Percentiles rank a stretch among this genome's conserved stretches.
phyloP scores from a whole-genome alignment of 2,888 invertebrate species.

The Drosophila borealis region DNA sequence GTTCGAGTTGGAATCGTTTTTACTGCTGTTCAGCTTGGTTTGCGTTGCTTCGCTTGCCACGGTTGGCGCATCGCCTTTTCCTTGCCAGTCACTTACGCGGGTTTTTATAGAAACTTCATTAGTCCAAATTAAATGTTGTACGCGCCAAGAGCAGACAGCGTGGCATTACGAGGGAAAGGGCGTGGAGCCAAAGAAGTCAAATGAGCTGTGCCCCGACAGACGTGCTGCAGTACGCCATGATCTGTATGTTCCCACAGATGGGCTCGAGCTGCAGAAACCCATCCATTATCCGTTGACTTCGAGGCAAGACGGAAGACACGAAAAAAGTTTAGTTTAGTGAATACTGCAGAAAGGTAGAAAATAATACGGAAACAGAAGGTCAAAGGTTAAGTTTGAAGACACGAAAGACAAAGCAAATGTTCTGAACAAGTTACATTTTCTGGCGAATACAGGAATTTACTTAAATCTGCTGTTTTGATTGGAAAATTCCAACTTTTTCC shows the following conservation, averaged over 20 bases:
- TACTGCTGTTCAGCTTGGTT: slow-evolving; percentile 9
- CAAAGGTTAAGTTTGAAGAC: not conserved
- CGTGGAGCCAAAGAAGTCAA: slow-evolving; percentile 5
- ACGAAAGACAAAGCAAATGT: not conserved
- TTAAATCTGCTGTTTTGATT: slow-evolving; percentile 22
- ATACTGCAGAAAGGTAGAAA: slow-evolving; percentile 2
- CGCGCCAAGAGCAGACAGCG: slow-evolving; percentile 73
- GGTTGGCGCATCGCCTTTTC: slow-evolving; percentile 29
- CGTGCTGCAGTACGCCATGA: slow-evolving; percentile 12
- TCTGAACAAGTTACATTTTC: not conserved
- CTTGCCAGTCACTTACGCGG: slow-evolving; percentile 39
- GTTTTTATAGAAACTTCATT: slow-evolving; percentile 74
- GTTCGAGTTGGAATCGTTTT: slow-evolving; percentile 18
- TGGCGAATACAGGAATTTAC: not conserved
- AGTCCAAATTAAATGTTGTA: slow-evolving; percentile 73
- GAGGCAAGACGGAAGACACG: not conserved
- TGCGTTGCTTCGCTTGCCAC: slow-evolving; percentile 11
- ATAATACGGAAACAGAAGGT: slow-evolving; percentile 7
- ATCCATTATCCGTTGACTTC: slow-evolving; percentile 4
- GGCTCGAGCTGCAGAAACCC: slow-evolving; percentile 13
- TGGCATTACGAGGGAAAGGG: slow-evolving; percentile 48
- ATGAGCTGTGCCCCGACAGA: slow-evolving; percentile 14
- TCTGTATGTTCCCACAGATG: slow-evolving; percentile 13
- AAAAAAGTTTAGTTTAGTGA: slow-evolving; percentile 8
- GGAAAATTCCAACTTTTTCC: slow-evolving; percentile 14